These are phyloP conservation scores for Aleiodes testaceus DNA, from an alignment of 2,888 invertebrate species.

Conservation along the genomic window DNA sequence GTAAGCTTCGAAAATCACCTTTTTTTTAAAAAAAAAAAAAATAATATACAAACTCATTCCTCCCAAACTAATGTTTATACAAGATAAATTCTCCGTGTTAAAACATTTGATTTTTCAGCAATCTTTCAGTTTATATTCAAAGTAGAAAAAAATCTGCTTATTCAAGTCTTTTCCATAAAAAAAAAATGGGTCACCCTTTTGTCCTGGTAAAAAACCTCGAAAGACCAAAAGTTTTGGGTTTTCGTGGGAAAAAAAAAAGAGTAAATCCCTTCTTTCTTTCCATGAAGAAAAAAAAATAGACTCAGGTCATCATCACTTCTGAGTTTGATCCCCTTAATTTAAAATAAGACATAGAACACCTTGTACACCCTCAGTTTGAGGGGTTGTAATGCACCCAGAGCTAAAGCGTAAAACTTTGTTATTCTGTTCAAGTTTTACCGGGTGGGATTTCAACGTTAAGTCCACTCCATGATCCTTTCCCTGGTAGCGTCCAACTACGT, in stretches of 20 bases:
- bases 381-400: neutral
- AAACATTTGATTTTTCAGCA: no score
- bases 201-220: no score
- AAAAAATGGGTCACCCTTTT: no score
- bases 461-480: slow-evolving; percentile 71
- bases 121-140: no score
- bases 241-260: neutral
- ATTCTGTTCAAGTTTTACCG: slow-evolving; percentile 71
- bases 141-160: no score
- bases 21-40: slow-evolving; percentile 2
- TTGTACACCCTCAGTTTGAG: neutral
- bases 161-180: no score
- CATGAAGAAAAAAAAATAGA: neutral
- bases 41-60: slow-evolving; percentile 4
- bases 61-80: neutral
- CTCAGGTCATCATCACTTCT: slow-evolving; percentile 22
- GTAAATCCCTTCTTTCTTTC: neutral
- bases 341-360: slow-evolving; percentile 20
- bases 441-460: slow-evolving; percentile 70
- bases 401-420: slow-evolving; percentile 63
- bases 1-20: slow-evolving; percentile 22
- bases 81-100: no score
- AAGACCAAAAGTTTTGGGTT: neutral
- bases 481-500: slow-evolving; percentile 68
- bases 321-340: slow-evolving; percentile 41